A percentile compares a stretch with the other conserved stretches of the same genome.
These are phyloP conservation scores for Lepidostoma basale DNA, from an alignment of 1,140 invertebrate species.

Conservation along the genomic window DNA sequence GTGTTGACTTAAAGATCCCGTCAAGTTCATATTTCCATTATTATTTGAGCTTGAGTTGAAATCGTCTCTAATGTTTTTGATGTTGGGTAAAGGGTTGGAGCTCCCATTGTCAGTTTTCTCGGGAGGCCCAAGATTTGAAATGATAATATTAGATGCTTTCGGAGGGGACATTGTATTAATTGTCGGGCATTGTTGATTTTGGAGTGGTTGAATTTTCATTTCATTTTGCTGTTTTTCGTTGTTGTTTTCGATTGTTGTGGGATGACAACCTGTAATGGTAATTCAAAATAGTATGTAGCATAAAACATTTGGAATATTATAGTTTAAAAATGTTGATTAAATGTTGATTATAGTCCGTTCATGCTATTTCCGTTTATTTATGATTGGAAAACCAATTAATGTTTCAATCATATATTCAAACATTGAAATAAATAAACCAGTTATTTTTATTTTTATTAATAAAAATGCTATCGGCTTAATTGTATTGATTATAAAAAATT, in stretches of 20 bases:
- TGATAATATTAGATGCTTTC: constrained; percentile 58
- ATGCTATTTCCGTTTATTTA: too few species aligned
- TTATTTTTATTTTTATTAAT: too few species aligned
- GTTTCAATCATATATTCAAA: too few species aligned
- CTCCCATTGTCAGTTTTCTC: constrained; percentile 37
- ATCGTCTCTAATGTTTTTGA: constrained; percentile 55
- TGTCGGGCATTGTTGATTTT: constrained; percentile 37
- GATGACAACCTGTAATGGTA: constrained; percentile 35
- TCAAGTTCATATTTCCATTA: constrained; percentile 51
- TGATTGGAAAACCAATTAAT: too few species aligned
- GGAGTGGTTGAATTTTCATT: constrained; percentile 37
- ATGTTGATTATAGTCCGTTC: too few species aligned
- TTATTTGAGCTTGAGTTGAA: constrained; percentile 48
- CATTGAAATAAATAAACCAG: too few species aligned
- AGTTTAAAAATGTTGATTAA: too few species aligned
- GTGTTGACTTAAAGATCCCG: constrained; percentile 44
- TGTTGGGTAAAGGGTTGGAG: constrained; percentile 51
- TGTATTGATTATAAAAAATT: too few species aligned
- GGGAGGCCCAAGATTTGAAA: constrained; percentile 49
- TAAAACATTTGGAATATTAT: neutral
- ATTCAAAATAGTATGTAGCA: neutral
- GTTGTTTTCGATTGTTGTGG: constrained; percentile 34
- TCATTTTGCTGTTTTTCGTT: constrained; percentile 41
- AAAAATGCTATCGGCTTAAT: too few species aligned
- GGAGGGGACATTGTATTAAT: constrained; percentile 50